Base-by-base conservation (phyloP, 2,888 invertebrate species). In the Petrolisthes cinctipes region DNA sequence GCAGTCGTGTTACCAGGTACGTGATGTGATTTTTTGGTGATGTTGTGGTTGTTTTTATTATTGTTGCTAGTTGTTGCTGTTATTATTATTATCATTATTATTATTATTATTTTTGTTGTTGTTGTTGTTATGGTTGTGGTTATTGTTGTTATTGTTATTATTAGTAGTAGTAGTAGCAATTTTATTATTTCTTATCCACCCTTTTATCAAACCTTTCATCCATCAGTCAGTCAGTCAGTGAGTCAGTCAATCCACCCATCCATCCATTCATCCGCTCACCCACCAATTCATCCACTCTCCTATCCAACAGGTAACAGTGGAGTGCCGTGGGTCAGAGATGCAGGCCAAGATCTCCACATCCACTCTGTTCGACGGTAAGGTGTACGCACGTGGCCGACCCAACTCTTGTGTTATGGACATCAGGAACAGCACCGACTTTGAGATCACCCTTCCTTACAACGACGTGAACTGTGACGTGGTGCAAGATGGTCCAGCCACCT, bases 301-400 rank as follows among this genome's bases (percentile, higher is more conserved):
- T 20, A 9, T 3, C 9, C 78, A 37, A 6, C 68, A 90, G 90
- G 92, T 93, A 14, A 92, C 92, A 6, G 92, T 93, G 56, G 92
- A 93, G 88, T 93, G 93, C 91, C 92, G 92, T 37, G 92, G 93
- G 7, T 92, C 92, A 37, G 93, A 93, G 89, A 93, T 94, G 93
- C 91, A 93, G 23, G 93, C 93, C 14, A 92, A 92, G 17, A 92
- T 94, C 23, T 91, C 92, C 61, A 93, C 93, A 61, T 93, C 93
- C 90, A 92, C 93, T 90, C 91, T 93, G 57, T 94, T 94, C 92
- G 93, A 93, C 91, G 94, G 93, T 9, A 93, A 93, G 91, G 92
- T 94, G 1, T 94, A 94, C 91, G 93, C 93, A 79, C 93, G 93
- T 86, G 92, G 92, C 73, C 91, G 92, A n/a, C 93, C 94, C 68